Conservation (phyloP, 2,888 invertebrate species). For the Ceratothoa steindachneri region DNA sequence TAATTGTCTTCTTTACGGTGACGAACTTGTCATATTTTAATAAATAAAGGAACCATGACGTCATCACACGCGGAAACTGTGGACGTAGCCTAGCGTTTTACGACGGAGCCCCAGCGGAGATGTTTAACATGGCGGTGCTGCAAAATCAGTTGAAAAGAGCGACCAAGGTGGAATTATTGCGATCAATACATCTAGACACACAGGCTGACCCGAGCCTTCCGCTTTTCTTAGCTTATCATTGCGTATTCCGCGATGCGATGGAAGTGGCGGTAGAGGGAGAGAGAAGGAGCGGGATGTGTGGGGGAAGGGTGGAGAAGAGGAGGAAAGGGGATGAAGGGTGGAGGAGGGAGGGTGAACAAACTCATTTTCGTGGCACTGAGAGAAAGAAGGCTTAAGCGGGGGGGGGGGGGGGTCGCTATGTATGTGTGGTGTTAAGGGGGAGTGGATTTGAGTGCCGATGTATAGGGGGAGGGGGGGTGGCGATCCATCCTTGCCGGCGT, state of each 20-base stretch:
- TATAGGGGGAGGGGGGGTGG: not conserved
- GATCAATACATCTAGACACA: slow-evolving; percentile 12
- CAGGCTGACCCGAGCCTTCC: slow-evolving; percentile 8
- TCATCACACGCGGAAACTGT: not conserved
- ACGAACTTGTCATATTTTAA: not conserved
- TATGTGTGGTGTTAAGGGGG: too few relatives aligned
- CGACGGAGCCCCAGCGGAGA: not conserved
- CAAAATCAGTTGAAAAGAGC: slow-evolving; percentile 12
- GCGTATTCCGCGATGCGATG: slow-evolving; percentile 8
- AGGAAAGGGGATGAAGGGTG: too few relatives aligned
- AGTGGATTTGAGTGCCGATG: slow-evolving; percentile 5
- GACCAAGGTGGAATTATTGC: slow-evolving; percentile 7
- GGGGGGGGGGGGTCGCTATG: too few relatives aligned
- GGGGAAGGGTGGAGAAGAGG: not conserved
- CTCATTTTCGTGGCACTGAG: not conserved
- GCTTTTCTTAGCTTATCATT: slow-evolving; percentile 9
- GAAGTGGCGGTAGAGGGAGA: not conserved
- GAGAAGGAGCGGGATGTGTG: not conserved
- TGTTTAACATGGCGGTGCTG: slow-evolving; percentile 1
- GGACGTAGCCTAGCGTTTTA: not conserved
- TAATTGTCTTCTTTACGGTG: too few relatives aligned
- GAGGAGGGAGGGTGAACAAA: too few relatives aligned
- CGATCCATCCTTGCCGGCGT: not conserved
- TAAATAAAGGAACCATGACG: not conserved
- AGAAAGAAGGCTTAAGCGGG: not conserved